Evolutionary conservation across 2,888 invertebrate species (phyloP).

Genomic region (Girardia tigrina): DNA sequence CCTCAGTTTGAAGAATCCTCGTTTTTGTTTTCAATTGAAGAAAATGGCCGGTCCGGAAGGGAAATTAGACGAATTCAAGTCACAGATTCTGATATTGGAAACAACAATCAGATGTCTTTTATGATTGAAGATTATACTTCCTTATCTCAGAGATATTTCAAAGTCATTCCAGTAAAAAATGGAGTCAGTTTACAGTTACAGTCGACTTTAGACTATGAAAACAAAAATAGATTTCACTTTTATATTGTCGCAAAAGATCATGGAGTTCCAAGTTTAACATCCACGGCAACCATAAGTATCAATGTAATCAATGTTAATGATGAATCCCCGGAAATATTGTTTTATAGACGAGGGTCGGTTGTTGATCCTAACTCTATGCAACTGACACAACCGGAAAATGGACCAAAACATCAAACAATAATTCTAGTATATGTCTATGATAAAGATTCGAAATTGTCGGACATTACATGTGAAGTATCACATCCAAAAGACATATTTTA

Average conservation of each 20-base stretch:
- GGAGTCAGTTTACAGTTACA: neutral
- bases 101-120: neutral
- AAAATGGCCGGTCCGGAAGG: neutral
- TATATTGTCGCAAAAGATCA: neutral
- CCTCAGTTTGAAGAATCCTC: neutral
- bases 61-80: neutral
- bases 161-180: neutral
- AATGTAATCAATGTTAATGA: neutral
- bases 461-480: neutral
- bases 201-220: slow-evolving; percentile 8
- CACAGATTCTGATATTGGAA: neutral
- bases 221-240: neutral
- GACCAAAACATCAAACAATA: neutral
- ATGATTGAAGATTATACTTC: neutral
- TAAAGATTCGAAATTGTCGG: slow-evolving; percentile 9
- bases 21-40: neutral
- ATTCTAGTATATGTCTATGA: neutral
- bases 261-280: neutral
- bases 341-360: neutral
- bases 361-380: slow-evolving; percentile 1
- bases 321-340: slow-evolving; percentile 3
- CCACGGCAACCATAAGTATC: neutral
- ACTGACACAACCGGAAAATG: neutral
- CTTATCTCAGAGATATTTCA: neutral
- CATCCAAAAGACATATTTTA: slow-evolving; percentile 10